A percentile compares a stretch with the other conserved stretches of the same genome.
phyloP scores from a whole-genome alignment of 2,113 vertebrate genomes.

The Desmodus rotundus region DNA sequence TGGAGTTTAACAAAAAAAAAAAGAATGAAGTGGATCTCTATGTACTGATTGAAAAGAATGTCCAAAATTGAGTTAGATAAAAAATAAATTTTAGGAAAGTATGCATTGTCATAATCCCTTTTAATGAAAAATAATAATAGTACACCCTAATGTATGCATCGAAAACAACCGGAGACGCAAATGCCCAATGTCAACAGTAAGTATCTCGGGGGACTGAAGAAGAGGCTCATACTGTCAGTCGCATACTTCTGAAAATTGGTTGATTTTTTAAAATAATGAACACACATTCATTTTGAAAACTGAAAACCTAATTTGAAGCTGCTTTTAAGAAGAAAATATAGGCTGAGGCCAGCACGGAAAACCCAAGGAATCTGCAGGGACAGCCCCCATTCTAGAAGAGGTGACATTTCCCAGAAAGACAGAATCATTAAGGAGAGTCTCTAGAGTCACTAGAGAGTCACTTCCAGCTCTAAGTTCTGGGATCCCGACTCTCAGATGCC shows the following conservation, averaged over 20 bases:
- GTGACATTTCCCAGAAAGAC: not conserved
- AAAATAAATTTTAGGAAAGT: not conserved
- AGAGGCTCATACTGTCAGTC: not conserved
- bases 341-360: not conserved
- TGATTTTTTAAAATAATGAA: not conserved
- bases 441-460: not conserved
- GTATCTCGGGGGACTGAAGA: not conserved
- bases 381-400: not conserved
- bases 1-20: not conserved
- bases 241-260: not conserved
- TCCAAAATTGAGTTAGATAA: not conserved
- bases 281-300: conserved; percentile 21
- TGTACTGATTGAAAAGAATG: not conserved
- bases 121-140: not conserved
- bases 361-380: not conserved
- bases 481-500: not conserved
- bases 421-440: not conserved
- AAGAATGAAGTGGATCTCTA: not conserved
- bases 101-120: not conserved
- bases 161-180: not conserved
- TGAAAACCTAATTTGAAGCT: conserved; percentile 6
- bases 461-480: not conserved
- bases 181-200: rapidly evolving
- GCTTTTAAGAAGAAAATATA: not conserved
- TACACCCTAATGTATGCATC: not conserved